Evolutionary conservation across 2,888 invertebrate genomes (phyloP).

Genomic region (Drosophila paucipuncta): DNA sequence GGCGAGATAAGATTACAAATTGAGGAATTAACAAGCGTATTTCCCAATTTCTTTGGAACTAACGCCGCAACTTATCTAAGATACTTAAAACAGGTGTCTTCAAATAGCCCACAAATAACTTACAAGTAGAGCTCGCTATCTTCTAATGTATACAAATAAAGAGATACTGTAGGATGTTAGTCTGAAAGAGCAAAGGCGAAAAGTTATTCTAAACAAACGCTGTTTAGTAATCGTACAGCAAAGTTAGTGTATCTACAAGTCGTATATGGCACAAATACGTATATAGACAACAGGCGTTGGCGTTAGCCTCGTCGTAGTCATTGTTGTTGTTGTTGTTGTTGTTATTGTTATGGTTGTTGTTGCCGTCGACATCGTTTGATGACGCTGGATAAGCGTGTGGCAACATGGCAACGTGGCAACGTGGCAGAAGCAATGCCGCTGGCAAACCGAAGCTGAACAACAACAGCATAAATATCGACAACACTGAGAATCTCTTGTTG

Average conservation of each 20-base stretch:
- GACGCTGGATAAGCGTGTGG: constrained; percentile 75
- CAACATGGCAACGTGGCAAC: constrained; percentile 33
- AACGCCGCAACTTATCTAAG: not conserved
- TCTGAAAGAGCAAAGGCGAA: not conserved
- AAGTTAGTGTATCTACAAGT: constrained; percentile 14
- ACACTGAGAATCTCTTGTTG: constrained; percentile 48
- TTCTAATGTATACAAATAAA: not conserved
- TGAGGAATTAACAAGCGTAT: not conserved
- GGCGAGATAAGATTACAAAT: constrained; percentile 1
- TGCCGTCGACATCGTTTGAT: constrained; percentile 75
- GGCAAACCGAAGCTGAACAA: constrained; percentile 65
- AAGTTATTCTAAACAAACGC: not conserved
- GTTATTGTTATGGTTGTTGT: constrained; percentile 20
- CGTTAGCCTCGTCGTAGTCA: constrained; percentile 38
- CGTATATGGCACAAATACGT: constrained; percentile 4
- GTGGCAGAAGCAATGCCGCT: constrained; percentile 66
- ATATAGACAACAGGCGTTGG: constrained; percentile 36
- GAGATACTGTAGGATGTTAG: not conserved
- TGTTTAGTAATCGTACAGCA: too few relatives aligned
- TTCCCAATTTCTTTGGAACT: not conserved
- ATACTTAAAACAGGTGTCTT: not conserved
- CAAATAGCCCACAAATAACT: not conserved
- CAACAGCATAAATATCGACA: constrained; percentile 27
- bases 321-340: constrained; percentile 52
- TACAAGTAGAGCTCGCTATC: not conserved